Base-by-base conservation (phyloP, 2,113 vertebrate species). In the Dunckerocampus dactyliophorus region DNA sequence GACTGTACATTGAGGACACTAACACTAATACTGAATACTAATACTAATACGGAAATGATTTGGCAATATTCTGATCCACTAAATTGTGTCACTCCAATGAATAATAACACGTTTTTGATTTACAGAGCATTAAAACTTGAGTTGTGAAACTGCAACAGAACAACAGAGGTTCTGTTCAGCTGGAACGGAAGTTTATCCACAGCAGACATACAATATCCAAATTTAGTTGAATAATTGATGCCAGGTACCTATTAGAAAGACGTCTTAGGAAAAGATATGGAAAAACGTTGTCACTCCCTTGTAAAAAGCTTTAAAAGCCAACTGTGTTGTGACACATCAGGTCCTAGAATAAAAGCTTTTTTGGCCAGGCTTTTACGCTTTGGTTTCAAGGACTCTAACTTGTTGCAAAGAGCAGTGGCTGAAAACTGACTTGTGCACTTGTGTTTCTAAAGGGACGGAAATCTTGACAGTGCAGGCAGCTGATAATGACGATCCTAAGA, bases 401-500 rank as follows among this genome's bases (percentile, higher is more conserved):
- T 63, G 39, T 5, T 62, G 15, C 17, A 64, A 31, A 24, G 13
- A 65, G 47, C 42, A 62, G 5, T 39, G 19, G 24, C 20, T n/a
- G 5, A 13, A 50, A 61, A 21, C 1, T 16, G 20, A 11, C 49
- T 43, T 8, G 1, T 34, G 3, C 42, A 45, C 76, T 22, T 24
- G 20, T 60, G 8, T 47, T 45, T 47, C 13, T 67, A 48, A 71
- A 94, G 90, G 91, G 57, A 89, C 88, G 15, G 86, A 92, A 62
- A 89, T 91, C 59, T 88, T 90, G 59, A 84, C 78, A 8, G 84
- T 92, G 59, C 88, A 91, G 65, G 88, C 89, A 4, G 85, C 87
- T 1, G 92, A 92, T 67, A 91, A 86, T 4, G 92, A 93, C 3
- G 90, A 93, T 48, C 89, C 87, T 17, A 89, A 86, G 51, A 89